Evolutionary conservation across 2,113 vertebrate species (phyloP), one percentile per base, ranked within the genome.

Genomic region (Alexandromys fortis): DNA sequence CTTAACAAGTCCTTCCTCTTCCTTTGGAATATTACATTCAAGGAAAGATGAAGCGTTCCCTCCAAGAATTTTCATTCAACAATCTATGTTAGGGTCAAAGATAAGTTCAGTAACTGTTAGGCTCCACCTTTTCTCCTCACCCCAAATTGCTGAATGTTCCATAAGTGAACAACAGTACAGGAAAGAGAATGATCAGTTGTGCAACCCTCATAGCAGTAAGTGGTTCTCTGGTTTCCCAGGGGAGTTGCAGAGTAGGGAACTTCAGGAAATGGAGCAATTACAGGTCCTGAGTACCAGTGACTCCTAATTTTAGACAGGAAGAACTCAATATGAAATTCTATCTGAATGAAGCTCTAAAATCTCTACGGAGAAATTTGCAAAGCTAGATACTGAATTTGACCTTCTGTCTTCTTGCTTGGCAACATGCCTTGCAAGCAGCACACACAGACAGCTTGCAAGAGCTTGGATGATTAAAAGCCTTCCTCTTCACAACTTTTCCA

Each of bases 361-460:
- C 30, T 95, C 24, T 45, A 92, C 24, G 38, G 52, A 82, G n/a
- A 94, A 86, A 68, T 94, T 70, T 83, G 70, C 30, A 90, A 91
- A 90, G 89, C 9, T 28, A 78, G 45, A 38, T 55, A 45, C 0
- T 77, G 52, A 95, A 90, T 78, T 52, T 89, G 35, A 11, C 35
- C 33, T 86, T 92, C 45, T 61, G n/a, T 76, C 52, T 68, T 73
- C 81, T 81, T 90, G 72, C 35, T 45, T 92, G 85, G 79, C 75
- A 94, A 52, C 19, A 58, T 3, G 63, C 10, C 63, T 24, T 82
- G 30, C 49, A 78, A 63, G 9, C 13, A 91, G 45, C 4, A 52
- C 8, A 52, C 42, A 75, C 28, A 67, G 12, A 63, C 26, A 58
- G 9, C 22, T 33, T 26, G 28, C 58, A 94, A 81, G 13, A 68